Evolutionary conservation across 35 echinoderm and acorn worm genomes (phyloP).

Genomic region (Anneissia japonica): DNA sequence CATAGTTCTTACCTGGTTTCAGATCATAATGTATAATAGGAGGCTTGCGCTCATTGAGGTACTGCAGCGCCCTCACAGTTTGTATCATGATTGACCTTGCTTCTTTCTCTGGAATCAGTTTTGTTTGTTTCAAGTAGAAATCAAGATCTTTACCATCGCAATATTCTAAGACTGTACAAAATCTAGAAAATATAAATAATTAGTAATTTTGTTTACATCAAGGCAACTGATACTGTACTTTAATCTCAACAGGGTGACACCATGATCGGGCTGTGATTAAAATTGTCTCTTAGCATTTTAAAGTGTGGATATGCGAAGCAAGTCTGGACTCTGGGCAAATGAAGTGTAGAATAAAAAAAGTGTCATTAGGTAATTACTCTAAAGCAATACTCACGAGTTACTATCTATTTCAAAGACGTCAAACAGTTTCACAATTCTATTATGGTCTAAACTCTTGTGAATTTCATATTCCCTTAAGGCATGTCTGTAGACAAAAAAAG

Average conservation of each 20-base stretch:
- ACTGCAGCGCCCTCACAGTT: slow-evolving; percentile 84
- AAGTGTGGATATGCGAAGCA: too few relatives aligned
- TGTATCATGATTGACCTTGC: slow-evolving; percentile 94
- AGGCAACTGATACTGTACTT: neutral
- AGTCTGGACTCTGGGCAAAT: too few relatives aligned
- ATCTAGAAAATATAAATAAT: slow-evolving; percentile 39
- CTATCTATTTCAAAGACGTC: slow-evolving; percentile 99
- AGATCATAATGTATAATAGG: slow-evolving; percentile 98
- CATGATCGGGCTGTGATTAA: neutral
- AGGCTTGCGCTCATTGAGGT: slow-evolving; percentile 94
- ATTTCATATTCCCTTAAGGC: slow-evolving; percentile 94
- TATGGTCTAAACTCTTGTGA: slow-evolving; percentile 92
- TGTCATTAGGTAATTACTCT: too few relatives aligned
- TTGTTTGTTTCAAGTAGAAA: slow-evolving; percentile 91
- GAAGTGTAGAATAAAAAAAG: too few relatives aligned
- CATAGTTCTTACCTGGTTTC: slow-evolving; percentile 67
- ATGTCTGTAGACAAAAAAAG: slow-evolving; percentile 51
- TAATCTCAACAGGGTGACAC: neutral
- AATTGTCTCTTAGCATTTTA: neutral
- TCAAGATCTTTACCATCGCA: slow-evolving; percentile 94
- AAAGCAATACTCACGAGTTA: slow-evolving; percentile 84
- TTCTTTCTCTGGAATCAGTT: slow-evolving; percentile 83
- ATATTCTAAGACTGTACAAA: slow-evolving; percentile 97
- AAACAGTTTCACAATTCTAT: slow-evolving; percentile 85
- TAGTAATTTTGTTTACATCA: too few relatives aligned